A percentile compares a stretch with the other conserved stretches of the same genome.
Evolutionary conservation across 2,888 invertebrate species (phyloP).

Genomic region (Eristalinus sepulchralis): DNA sequence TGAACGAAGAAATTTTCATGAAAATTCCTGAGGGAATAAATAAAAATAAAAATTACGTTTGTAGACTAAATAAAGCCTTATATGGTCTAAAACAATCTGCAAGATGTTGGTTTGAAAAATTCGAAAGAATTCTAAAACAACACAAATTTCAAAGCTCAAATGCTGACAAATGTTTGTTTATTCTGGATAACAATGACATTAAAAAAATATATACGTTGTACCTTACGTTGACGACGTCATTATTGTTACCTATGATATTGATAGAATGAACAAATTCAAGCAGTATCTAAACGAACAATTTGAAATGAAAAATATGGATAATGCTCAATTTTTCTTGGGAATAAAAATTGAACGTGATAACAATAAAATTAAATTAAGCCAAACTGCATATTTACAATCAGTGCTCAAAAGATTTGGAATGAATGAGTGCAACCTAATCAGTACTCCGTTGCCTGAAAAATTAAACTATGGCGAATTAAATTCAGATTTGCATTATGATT

Average conservation of each 20-base stretch:
- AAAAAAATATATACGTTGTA: slow-evolving; percentile 42
- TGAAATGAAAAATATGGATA: slow-evolving; percentile 56
- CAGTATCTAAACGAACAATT: slow-evolving; percentile 60
- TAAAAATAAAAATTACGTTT: neutral
- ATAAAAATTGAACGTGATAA: slow-evolving; percentile 57
- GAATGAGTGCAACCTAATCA: slow-evolving; percentile 42
- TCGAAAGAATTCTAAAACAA: too few relatives aligned
- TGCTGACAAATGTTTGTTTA: slow-evolving; percentile 67
- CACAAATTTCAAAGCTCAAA: too few relatives aligned
- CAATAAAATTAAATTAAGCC: slow-evolving; percentile 43
- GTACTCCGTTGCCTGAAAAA: slow-evolving; percentile 72
- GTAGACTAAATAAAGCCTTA: slow-evolving; percentile 67
- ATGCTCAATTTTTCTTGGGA: slow-evolving; percentile 47
- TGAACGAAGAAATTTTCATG: slow-evolving; percentile 70
- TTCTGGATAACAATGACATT: slow-evolving; percentile 64
- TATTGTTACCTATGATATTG: too few relatives aligned
- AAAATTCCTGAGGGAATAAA: slow-evolving; percentile 60
- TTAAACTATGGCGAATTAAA: slow-evolving; percentile 72
- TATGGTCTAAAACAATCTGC: slow-evolving; percentile 74
- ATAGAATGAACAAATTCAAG: slow-evolving; percentile 45
- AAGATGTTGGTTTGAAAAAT: too few relatives aligned
- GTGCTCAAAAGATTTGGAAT: slow-evolving; percentile 57
- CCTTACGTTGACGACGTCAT: too few relatives aligned
- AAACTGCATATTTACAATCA: slow-evolving; percentile 19
- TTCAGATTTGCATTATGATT: slow-evolving; percentile 72